Base-by-base conservation (phyloP, 2,888 invertebrate species). In the Sialis lutaria region DNA sequence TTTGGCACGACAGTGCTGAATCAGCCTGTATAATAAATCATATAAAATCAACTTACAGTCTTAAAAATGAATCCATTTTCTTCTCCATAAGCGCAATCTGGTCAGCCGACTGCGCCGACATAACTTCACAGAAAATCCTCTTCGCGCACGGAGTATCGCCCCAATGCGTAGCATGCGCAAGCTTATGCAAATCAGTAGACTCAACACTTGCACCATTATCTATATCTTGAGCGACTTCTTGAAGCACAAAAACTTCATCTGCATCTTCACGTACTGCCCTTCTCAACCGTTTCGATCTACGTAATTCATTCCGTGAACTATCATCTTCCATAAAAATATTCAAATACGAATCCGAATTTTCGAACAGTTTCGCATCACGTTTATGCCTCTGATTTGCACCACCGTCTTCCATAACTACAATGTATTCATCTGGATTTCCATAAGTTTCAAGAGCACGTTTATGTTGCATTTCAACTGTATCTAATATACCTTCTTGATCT, bases 111-210 rank as follows among this genome's bases (percentile, higher is more conserved):
- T 82, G 81, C 49, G 74, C 70, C 39, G 79, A 67, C 70, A 86
- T 77, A 40, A 80, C 78, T 56, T 81, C 78, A 62, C 86, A 86
- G 64, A 85, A 83, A 52, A 83, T 73, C 56, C 72, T 74, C 60
- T 85, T 84, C 4, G 85, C 81, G 59, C 86, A 86, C 46, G 80
- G 79, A 2, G 83, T 82, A 61, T 81, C 77, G 33, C 75, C 72
- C 85, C 84, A 85, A 56, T 82, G 74, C 2, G 61, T 63, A 6
- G 60, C 55, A 4, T 63, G 48, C 32, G 49, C 48, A 6, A 51
- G 37, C 45, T 49, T 45, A 8, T 46, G 45, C 30, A 47, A 42
- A 13, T 48, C 49, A 12, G 46, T 39, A 37, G 33, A 35, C 0
- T 72, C 71, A 2, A 68, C 67, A 30, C 67, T 60, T 9, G 50